Conservation (phyloP, 2,797 vertebrate species). For the Xyrichtys novacula region DNA sequence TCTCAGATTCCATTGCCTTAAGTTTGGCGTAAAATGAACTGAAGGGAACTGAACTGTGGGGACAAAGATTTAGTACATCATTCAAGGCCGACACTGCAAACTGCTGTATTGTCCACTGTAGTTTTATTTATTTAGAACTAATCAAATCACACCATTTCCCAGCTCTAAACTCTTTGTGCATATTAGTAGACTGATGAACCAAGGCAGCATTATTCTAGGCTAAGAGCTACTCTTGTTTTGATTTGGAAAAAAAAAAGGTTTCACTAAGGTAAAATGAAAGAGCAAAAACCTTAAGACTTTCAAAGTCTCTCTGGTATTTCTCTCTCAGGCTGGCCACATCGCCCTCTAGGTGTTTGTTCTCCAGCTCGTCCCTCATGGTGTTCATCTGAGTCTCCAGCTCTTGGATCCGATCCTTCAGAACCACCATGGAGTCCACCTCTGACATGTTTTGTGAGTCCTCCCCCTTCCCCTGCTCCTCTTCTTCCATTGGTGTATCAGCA, state of each 20-base stretch:
- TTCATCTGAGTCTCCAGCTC: slow-evolving; percentile 96
- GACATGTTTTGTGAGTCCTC: slow-evolving; percentile 35
- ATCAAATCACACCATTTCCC: slow-evolving; percentile 65
- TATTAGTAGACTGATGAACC: slow-evolving; percentile 38
- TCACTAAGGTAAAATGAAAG: slow-evolving; percentile 67
- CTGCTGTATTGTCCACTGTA: background rate
- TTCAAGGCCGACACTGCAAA: slow-evolving; percentile 7
- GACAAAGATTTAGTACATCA: slow-evolving; percentile 13
- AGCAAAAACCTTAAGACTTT: slow-evolving; percentile 94
- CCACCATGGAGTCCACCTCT: slow-evolving; percentile 84
- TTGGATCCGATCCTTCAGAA: slow-evolving; percentile 91
- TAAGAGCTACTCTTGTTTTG: slow-evolving; percentile 43
- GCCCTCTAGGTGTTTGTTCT: slow-evolving; percentile 91
- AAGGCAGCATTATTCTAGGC: slow-evolving; percentile 25
- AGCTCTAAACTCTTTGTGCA: slow-evolving; percentile 32
- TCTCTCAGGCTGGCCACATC: slow-evolving; percentile 89
- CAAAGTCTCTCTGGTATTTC: slow-evolving; percentile 98
- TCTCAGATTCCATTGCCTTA: background rate
- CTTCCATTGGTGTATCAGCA: slow-evolving; percentile 53
- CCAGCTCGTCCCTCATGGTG: slow-evolving; percentile 93
- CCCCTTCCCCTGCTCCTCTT: slow-evolving; percentile 58
- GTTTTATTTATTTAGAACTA: background rate
- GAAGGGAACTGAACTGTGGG: too few relatives aligned
- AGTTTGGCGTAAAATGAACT: too few relatives aligned
- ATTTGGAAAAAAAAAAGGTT: background rate